Percentiles rank a stretch among this genome's conserved stretches.
Evolutionary conservation across 2,888 invertebrate genomes (phyloP).

Genomic region (Diaperis boleti): DNA sequence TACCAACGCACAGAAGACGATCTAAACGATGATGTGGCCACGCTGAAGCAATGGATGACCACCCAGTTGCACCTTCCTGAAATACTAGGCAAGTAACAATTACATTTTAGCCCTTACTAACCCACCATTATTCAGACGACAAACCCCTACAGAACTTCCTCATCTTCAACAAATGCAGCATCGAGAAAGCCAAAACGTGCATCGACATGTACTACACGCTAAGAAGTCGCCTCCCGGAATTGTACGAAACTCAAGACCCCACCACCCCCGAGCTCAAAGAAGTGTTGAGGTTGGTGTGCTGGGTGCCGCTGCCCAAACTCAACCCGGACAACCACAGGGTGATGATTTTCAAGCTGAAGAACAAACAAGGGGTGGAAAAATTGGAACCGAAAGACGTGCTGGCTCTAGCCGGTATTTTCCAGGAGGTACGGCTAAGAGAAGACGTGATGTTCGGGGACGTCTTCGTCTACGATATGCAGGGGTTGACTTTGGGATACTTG

Average conservation of each 20-base stretch:
- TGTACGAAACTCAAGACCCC: conserved; percentile 54
- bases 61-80: conserved; percentile 44
- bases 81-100: conserved; percentile 40
- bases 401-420: conserved; percentile 65
- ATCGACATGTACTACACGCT: conserved; percentile 57
- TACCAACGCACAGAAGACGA: conserved; percentile 26
- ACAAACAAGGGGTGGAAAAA: conserved; percentile 34
- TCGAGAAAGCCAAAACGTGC: conserved; percentile 54
- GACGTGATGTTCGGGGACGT: conserved; percentile 67
- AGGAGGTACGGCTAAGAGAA: conserved; percentile 65
- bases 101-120: background rate
- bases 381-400: conserved; percentile 63
- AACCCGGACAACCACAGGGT: conserved; percentile 15
- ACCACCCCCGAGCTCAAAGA: conserved; percentile 44
- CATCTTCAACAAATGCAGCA: conserved; percentile 51
- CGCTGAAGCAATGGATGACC: conserved; percentile 37
- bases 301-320: background rate
- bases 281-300: conserved; percentile 2
- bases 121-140: conserved; percentile 43
- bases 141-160: conserved; percentile 48
- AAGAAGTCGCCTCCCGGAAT: conserved; percentile 54
- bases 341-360: conserved; percentile 10
- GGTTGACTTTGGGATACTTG: conserved; percentile 63
- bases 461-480: conserved; percentile 66
- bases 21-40: conserved; percentile 28